Conservation (phyloP, 2,888 invertebrate species). For the Salpingus planirostris region DNA sequence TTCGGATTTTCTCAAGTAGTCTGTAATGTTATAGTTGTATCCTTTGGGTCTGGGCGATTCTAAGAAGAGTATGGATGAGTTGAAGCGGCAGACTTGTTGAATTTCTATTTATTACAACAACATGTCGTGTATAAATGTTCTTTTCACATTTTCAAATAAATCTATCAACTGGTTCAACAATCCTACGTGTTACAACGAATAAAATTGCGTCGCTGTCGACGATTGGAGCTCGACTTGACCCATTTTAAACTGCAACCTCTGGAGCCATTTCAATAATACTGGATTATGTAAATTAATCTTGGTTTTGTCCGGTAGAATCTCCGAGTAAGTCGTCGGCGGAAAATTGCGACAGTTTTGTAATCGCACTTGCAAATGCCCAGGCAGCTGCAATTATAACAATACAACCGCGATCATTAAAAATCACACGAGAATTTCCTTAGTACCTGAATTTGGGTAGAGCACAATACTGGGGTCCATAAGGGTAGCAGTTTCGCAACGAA, state of each 20-base stretch:
- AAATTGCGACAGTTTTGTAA: constrained; percentile 83
- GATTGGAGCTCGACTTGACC: constrained; percentile 94
- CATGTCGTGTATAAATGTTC: constrained; percentile 19
- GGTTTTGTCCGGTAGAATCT: constrained; percentile 40
- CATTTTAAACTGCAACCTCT: constrained; percentile 94
- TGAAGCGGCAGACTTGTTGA: constrained; percentile 6
- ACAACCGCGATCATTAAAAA: not conserved
- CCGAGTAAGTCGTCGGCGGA: constrained; percentile 49
- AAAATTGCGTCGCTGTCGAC: constrained; percentile 85
- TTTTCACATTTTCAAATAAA: constrained; percentile 12
- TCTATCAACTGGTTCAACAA: constrained; percentile 16
- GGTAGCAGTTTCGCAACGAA: constrained; percentile 86
- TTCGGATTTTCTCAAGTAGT: not conserved
- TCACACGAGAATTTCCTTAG: too few relatives aligned
- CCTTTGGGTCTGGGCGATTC: too few relatives aligned
- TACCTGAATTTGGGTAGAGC: constrained; percentile 80
- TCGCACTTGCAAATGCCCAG: constrained; percentile 78
- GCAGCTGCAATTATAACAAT: constrained; percentile 54
- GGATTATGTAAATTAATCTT: constrained; percentile 43
- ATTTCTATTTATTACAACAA: constrained; percentile 18
- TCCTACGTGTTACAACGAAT: constrained; percentile 50
- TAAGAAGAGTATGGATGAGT: constrained; percentile 4
- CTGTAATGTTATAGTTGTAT: constrained; percentile 4
- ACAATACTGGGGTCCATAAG: constrained; percentile 92
- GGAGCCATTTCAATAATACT: constrained; percentile 71